Evolutionary conservation across 2,888 invertebrate genomes (phyloP).

Genomic region (Steinernema carpocapsae): DNA sequence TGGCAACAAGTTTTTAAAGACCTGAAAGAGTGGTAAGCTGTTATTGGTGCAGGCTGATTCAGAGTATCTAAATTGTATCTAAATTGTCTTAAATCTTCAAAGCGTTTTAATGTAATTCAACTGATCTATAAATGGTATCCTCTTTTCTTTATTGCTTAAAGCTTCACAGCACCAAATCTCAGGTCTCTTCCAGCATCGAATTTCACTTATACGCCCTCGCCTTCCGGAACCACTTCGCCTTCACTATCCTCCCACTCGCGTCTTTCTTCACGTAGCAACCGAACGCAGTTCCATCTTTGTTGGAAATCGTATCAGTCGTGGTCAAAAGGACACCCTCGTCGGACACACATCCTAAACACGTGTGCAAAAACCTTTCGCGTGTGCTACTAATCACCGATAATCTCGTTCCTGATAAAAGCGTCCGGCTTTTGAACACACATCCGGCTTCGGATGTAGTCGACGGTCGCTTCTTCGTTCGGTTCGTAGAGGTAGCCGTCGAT

Average conservation of each 20-base stretch:
- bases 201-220: background rate
- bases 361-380: background rate
- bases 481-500: slow-evolving; percentile 10
- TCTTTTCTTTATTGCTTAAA: no score
- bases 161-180: no score
- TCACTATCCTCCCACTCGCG: background rate
- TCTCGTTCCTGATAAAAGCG: slow-evolving; percentile 31
- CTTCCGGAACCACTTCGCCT: slow-evolving; percentile 20
- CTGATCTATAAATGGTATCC: no score
- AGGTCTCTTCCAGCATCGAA: no score
- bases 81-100: no score
- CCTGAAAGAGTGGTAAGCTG: no score
- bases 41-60: no score
- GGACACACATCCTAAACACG: slow-evolving; percentile 1
- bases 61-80: no score
- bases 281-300: background rate
- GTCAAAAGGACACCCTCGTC: slow-evolving; percentile 9
- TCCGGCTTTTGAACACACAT: no score
- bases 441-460: slow-evolving; percentile 2
- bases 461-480: slow-evolving; percentile 13
- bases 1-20: no score
- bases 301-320: background rate
- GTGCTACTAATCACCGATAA: background rate
- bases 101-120: no score
- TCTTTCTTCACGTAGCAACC: slow-evolving; percentile 8